Evolutionary conservation across 2,113 vertebrate species (phyloP), one percentile per base, ranked within the genome.

Genomic region (Muntiacus muntjak): DNA sequence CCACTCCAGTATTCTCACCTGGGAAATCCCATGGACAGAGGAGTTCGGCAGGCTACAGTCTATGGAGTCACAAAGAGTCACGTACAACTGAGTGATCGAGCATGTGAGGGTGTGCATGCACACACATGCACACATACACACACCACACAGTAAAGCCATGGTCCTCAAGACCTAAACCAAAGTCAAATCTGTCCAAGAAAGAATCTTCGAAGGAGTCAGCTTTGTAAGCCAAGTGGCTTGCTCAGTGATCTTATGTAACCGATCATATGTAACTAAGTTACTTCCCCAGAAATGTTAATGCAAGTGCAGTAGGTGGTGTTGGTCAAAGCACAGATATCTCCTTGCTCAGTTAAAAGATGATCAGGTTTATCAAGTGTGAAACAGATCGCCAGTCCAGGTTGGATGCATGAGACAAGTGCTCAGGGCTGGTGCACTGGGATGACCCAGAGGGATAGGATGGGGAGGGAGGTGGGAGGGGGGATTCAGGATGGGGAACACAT

Each of bases 101-200:
- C 0, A 0, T 1, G 10, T 40, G 67, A 0, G 12, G 23, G 10
- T 23, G 5, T 23, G 5, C 5, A 0, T 1, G 2, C 25, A 10
- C 57, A 25, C 55, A 57, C 19, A 6, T 40, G 40, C 40, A 40
- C 40, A 40, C 67, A 74, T 36, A 74, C n/a, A 21, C n/a, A 74
- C n/a, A 71, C 10, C 30, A 71, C n/a, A 23, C n/a, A 36, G 64
- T 33, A 50, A 45, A 50, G 78, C 8, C 45, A 21, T 81, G 78
- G 78, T 81, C 9, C 78, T 16, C 28, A 50, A 50, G 78, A 81
- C 45, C 28, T 17, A 81, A 50, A 33, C 28, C 78, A 50, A 30
- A 81, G 45, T 81, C 78, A 81, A 33, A 33, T 33, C 45, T 47
- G 45, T 33, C 78, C 16, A 81, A 81, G 45, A 33, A 50, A 81